Evolutionary conservation across 2,797 vertebrate genomes (phyloP), one percentile per base, ranked within the genome.

Genomic region (Chrosomus eos): DNA sequence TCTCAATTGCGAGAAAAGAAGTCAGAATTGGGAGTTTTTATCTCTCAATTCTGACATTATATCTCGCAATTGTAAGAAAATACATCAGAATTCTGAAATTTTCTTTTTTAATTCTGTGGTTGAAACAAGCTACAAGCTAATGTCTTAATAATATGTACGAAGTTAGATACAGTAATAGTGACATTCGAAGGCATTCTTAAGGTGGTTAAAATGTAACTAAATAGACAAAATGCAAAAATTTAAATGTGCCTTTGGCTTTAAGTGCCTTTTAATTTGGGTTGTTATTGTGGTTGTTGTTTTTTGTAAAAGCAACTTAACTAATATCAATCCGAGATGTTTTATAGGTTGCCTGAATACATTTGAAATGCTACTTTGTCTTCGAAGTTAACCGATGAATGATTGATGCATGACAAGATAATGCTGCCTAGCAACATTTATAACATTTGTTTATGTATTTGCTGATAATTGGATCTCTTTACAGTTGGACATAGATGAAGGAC

Each of bases 401-500:
- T 26, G 53, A 38, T 1, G 48, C 31, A 53, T 53, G 8, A 9
- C 18, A 4, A 53, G 10, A 74, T 7, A 14, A 23, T 40, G 53
- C 53, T 76, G 51, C 10, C 1, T 43, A 43, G 13, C 36, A 45
- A 45, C 31, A 38, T 64, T 18, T 66, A 3, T 31, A 31, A 31
- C 26, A 33, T 48, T 31, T 31, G 40, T 14, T 64, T 2, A 45
- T 45, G 26, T 14, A 38, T 43, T 60, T 76, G 16, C 36, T 72
- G 36, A 71, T 60, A 4, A 45, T 60, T 21, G 11, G 14, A 26
- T 55, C 38, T 79, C 51, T 85, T 80, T 51, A 85, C 64, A 88
- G 87, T 85, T 11, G 11, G 82, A 80, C 70, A 64, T 60, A 60
- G 81, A 80, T 21, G 97, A 98, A 80, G 91, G 97, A 87, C 96